phyloP scores from a whole-genome alignment of 2,888 invertebrate genomes.

The Oconnorella tubifera region DNA sequence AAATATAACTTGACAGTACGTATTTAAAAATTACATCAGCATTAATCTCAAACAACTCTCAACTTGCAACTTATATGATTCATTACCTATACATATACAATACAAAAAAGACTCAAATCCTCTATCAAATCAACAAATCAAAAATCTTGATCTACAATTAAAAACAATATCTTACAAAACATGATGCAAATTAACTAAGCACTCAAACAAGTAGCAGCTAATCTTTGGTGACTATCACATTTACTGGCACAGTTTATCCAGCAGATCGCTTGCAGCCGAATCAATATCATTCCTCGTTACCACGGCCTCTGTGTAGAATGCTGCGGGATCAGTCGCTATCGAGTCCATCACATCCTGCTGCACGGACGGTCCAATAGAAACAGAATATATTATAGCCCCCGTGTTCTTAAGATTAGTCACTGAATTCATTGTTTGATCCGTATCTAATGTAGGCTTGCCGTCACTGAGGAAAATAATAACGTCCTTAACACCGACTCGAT shows the following conservation, averaged over 20 bases:
- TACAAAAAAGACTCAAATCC: no score
- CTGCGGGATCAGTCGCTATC: slow-evolving; percentile 19
- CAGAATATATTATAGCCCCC: slow-evolving; percentile 11
- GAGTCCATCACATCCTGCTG: slow-evolving; percentile 15
- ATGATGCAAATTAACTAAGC: no score
- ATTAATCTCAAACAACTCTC: no score
- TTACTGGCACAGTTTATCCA: slow-evolving; percentile 24
- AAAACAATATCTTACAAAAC: no score
- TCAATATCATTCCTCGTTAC: slow-evolving; percentile 11
- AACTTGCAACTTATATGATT: no score
- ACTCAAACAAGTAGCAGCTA: no score
- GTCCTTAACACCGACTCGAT: slow-evolving; percentile 19
- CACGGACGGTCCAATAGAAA: slow-evolving; percentile 12
- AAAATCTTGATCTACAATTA: no score
- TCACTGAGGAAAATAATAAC: slow-evolving; percentile 28
- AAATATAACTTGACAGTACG: no score
- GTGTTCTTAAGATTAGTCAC: slow-evolving; percentile 4
- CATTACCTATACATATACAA: no score
- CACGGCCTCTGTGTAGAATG: slow-evolving; percentile 7
- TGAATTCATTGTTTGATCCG: neutral
- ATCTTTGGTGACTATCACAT: no score
- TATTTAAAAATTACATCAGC: no score
- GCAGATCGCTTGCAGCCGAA: slow-evolving; percentile 3
- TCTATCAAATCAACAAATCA: no score
- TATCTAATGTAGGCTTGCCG: slow-evolving; percentile 22